These are phyloP conservation scores for Diogma glabrata DNA, from an alignment of 2,888 invertebrate species.

Conservation along the genomic window DNA sequence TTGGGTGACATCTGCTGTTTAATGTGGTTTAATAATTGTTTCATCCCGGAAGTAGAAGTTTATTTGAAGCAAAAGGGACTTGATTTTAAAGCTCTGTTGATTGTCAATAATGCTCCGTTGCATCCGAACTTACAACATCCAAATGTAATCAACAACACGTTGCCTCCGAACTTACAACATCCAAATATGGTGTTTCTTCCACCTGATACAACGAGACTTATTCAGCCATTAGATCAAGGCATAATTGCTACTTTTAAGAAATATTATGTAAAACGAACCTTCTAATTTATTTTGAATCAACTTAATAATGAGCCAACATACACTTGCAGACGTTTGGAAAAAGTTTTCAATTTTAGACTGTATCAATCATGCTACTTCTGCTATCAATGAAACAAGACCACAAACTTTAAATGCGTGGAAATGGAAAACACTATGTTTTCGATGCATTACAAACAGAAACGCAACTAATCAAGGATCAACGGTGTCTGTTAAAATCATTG, in stretches of 20 bases:
- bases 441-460: background rate
- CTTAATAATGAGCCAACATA: too few species aligned
- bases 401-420: slow-evolving; percentile 1
- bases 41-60: too few species aligned
- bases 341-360: background rate
- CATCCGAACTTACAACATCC: background rate
- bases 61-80: too few species aligned
- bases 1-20: too few species aligned
- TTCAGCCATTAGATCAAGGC: too few species aligned
- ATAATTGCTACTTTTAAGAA: too few species aligned
- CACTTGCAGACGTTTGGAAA: background rate
- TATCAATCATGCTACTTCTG: background rate
- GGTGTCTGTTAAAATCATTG: background rate
- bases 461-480: background rate
- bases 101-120: background rate
- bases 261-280: too few species aligned
- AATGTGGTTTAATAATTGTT: too few species aligned
- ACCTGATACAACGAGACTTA: background rate
- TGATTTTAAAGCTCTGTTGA: background rate
- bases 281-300: too few species aligned
- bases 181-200: background rate
- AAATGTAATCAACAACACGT: background rate
- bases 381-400: too few species aligned
- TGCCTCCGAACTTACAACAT: too few species aligned
- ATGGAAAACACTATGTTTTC: background rate